Percentiles rank a stretch among this genome's conserved stretches.
Evolutionary conservation across 2,888 invertebrate genomes (phyloP).

Genomic region (Brassicogethes aeneus): DNA sequence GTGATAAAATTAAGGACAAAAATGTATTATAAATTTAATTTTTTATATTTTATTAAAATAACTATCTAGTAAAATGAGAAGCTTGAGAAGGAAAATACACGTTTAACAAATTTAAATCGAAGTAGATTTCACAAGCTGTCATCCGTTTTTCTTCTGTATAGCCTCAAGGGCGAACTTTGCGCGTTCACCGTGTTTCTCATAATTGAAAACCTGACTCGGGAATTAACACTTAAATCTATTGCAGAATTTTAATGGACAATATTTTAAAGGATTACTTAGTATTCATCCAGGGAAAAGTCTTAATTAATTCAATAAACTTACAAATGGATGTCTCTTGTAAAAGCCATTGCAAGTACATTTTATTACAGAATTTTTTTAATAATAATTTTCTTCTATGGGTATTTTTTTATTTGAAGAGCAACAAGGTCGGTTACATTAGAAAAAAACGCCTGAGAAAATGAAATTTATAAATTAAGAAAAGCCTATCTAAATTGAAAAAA

Average conservation of each 20-base stretch:
- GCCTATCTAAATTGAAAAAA: no score
- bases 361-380: no score
- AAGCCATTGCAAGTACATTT: slow-evolving; percentile 6
- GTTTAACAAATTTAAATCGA: slow-evolving; percentile 7
- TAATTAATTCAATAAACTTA: slow-evolving; percentile 26
- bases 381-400: no score
- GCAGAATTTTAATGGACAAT: slow-evolving; percentile 28
- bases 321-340: slow-evolving; percentile 13
- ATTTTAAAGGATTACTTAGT: slow-evolving; percentile 26
- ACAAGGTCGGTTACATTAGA: no score
- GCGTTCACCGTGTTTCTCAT: slow-evolving; percentile 23
- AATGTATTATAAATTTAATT: no score
- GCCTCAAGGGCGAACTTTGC: slow-evolving; percentile 13
- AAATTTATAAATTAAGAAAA: no score
- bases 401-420: no score
- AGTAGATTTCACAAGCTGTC: slow-evolving; percentile 14
- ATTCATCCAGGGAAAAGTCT: slow-evolving; percentile 24
- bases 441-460: no score
- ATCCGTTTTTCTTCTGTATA: slow-evolving; percentile 16
- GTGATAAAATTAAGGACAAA: no score
- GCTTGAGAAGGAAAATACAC: no score
- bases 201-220: slow-evolving; percentile 26
- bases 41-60: no score
- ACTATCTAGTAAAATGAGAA: no score
- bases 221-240: slow-evolving; percentile 28